Evolutionary conservation across 2,888 invertebrate species (phyloP), one percentile per base, ranked within the genome.

Genomic region (Microctonus hyperodae): DNA sequence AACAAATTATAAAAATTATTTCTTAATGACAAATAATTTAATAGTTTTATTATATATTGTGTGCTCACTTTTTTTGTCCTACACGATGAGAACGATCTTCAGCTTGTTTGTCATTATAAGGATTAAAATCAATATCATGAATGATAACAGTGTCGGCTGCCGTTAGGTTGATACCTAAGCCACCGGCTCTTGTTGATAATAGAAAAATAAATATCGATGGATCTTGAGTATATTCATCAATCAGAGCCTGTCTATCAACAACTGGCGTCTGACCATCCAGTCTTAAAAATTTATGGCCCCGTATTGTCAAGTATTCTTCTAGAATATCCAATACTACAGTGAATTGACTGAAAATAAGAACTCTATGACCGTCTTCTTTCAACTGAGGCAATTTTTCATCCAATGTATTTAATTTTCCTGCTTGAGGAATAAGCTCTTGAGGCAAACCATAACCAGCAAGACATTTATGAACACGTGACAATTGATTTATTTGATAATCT

Each of bases 121-220:
- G 98, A 86, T 98, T 98, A 84, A 96, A 97, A 86, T 98, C 98
- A 60, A 98, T 95, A 81, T 98, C 98, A 83, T 98, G 97, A 72
- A 98, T 92, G 76, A 97, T 92, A 74, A 98, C 98, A 11, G 94
- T 94, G 86, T 98, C 97, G 0, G 98, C 98, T 0, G 95, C 91
- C 0, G 96, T 96, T 72, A 97, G 88, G 86, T 97, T 97, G 79
- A 97, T 96, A 64, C 97, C 97, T 60, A 97, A 87, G n/a, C 98
- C 98, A 35, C 98, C 98, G 0, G 98, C 98, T 81, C 90, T 90
- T 0, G 98, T 98, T 5, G 97, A 96, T 75, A 98, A 84, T 67
- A 98, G 87, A 85, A 98, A 98, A 75, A 95, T 88, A 84, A 96
- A 96, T 76, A 97, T 92, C 67, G 89, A 89, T 1, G 85, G 79